A percentile compares a stretch with the other conserved stretches of the same genome.
These are phyloP conservation scores for Cryptomyrus ogoouensis DNA, from an alignment of 2,113 vertebrate genomes.

Conservation along the genomic window DNA sequence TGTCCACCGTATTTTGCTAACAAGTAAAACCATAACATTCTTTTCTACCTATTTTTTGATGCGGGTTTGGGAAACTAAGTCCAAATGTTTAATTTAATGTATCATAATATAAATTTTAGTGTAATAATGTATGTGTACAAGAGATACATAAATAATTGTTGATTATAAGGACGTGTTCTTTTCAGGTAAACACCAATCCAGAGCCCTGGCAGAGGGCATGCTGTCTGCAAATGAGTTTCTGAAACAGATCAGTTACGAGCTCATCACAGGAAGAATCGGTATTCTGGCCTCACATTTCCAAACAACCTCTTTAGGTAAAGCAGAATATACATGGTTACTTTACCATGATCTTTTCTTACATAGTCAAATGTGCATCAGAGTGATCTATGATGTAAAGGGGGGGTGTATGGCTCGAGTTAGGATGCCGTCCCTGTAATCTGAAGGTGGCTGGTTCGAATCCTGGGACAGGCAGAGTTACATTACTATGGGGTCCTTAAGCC, in stretches of 20 bases:
- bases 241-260: neutral
- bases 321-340: neutral
- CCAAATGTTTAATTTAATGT: neutral
- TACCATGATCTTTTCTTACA: neutral
- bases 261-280: neutral
- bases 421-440: neutral
- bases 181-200: neutral
- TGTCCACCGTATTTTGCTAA: neutral
- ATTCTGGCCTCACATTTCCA: neutral
- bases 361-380: neutral
- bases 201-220: neutral
- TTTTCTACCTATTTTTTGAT: neutral
- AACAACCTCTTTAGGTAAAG: neutral
- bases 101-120: neutral
- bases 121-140: neutral
- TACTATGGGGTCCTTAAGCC: neutral
- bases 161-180: neutral
- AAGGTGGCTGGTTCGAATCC: neutral
- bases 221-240: neutral
- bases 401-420: neutral
- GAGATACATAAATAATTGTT: neutral
- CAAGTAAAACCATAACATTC: neutral
- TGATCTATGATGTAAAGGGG: neutral
- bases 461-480: neutral
- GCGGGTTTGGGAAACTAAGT: neutral